Percentiles rank a stretch among this genome's conserved stretches.
Evolutionary conservation across 2,888 invertebrate genomes (phyloP).

Genomic region (Maniola hyperantus): DNA sequence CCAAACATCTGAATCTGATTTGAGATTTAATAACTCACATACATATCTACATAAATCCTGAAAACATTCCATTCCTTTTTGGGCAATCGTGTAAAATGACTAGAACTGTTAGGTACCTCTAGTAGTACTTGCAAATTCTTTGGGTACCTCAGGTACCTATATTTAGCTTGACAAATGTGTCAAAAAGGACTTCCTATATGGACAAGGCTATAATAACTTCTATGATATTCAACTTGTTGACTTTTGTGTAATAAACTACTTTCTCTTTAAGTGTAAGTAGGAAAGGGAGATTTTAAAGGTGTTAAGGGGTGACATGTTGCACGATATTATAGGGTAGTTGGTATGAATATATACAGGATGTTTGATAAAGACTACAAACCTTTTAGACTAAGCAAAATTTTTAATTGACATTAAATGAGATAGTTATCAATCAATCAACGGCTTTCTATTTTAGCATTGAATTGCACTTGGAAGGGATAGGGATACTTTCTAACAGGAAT

Average conservation of each 20-base stretch:
- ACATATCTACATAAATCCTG: too few species aligned
- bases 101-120: too few species aligned
- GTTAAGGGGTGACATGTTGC: conserved; percentile 31
- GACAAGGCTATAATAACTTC: conserved; percentile 47
- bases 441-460: background rate
- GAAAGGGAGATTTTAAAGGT: conserved; percentile 34
- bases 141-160: too few species aligned
- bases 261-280: conserved; percentile 20
- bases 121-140: too few species aligned
- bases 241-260: conserved; percentile 71
- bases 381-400: background rate
- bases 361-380: conserved; percentile 5
- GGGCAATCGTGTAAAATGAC: too few species aligned
- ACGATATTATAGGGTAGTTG: conserved; percentile 20
- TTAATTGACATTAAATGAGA: background rate
- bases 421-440: background rate
- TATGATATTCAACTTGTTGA: conserved; percentile 75
- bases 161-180: background rate
- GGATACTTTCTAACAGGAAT: too few species aligned
- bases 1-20: too few species aligned
- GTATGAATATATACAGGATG: conserved; percentile 5
- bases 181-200: background rate
- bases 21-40: too few species aligned
- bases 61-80: too few species aligned
- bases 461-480: too few species aligned